These are phyloP conservation scores for Ochropleura leucogaster DNA, from an alignment of 2,888 invertebrate species.

Conservation along the genomic window DNA sequence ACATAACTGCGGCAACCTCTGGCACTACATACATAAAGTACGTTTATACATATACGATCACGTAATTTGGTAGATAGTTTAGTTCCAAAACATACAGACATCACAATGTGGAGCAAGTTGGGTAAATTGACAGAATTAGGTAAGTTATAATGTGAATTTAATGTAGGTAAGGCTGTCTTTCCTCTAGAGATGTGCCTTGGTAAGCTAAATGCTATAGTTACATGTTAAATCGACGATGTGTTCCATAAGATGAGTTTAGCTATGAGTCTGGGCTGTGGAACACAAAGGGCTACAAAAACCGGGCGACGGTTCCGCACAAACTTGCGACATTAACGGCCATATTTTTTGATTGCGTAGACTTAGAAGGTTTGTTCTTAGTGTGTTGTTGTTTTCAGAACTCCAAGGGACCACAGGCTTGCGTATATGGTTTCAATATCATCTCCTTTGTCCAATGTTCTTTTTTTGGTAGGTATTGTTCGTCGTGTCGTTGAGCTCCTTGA, in stretches of 20 bases:
- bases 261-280: neutral
- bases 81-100: slow-evolving; percentile 10
- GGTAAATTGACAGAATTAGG: slow-evolving; percentile 36
- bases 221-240: neutral
- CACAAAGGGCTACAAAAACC: no score
- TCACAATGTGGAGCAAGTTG: slow-evolving; percentile 15
- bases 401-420: no score
- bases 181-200: slow-evolving; percentile 6
- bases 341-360: no score
- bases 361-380: no score
- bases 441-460: no score
- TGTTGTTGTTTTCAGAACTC: no score
- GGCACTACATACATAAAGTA: slow-evolving; percentile 9
- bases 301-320: no score
- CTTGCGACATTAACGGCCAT: no score
- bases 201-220: neutral
- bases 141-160: slow-evolving; percentile 33
- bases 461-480: no score
- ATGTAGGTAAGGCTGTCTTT: neutral
- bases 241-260: neutral
- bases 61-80: slow-evolving; percentile 39
- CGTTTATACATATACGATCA: neutral
- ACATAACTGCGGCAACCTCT: slow-evolving; percentile 58
- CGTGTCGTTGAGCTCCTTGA: no score
- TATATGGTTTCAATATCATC: no score